Evolutionary conservation across 2,888 invertebrate genomes (phyloP).

Genomic region (Euclidia mi): DNA sequence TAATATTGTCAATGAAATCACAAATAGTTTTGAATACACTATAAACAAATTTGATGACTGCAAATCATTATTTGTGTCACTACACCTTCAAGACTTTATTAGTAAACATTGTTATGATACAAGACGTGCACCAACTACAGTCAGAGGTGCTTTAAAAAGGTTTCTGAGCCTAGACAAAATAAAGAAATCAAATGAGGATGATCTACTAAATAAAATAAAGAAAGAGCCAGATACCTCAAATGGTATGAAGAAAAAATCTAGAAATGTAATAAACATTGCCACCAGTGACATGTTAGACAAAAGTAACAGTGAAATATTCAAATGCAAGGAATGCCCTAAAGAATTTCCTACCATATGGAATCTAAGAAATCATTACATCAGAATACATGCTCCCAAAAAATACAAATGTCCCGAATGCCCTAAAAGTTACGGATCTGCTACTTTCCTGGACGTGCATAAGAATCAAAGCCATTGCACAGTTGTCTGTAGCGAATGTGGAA

Average conservation of each 20-base stretch:
- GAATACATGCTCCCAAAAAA: conserved; percentile 72
- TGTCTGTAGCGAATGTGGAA: conserved; percentile 77
- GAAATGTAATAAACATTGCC: conserved; percentile 40
- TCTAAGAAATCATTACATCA: conserved; percentile 71
- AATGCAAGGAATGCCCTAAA: conserved; percentile 73
- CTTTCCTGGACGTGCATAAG: conserved; percentile 64
- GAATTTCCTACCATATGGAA: conserved; percentile 61
- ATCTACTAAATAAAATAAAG: conserved; percentile 20
- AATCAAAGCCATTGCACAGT: conserved; percentile 65
- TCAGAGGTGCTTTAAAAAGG: conserved; percentile 57
- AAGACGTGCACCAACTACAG: conserved; percentile 40
- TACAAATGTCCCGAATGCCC: conserved; percentile 69
- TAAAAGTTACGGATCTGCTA: conserved; percentile 65
- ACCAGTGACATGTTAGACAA: conserved; percentile 68
- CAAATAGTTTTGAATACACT: conserved; percentile 56
- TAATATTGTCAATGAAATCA: conserved; percentile 60
- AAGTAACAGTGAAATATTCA: conserved; percentile 52
- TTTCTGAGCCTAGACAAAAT: conserved; percentile 47
- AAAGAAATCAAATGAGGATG: conserved; percentile 34
- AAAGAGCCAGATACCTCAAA: conserved; percentile 24
- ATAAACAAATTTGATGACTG: conserved; percentile 41
- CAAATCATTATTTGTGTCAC: conserved; percentile 67
- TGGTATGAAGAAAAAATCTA: conserved; percentile 16
- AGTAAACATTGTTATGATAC: conserved; percentile 68
- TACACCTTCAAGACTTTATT: conserved; percentile 62